Conservation (phyloP, 2,888 invertebrate genomes). For the Hirtodrosophila alboralis region DNA sequence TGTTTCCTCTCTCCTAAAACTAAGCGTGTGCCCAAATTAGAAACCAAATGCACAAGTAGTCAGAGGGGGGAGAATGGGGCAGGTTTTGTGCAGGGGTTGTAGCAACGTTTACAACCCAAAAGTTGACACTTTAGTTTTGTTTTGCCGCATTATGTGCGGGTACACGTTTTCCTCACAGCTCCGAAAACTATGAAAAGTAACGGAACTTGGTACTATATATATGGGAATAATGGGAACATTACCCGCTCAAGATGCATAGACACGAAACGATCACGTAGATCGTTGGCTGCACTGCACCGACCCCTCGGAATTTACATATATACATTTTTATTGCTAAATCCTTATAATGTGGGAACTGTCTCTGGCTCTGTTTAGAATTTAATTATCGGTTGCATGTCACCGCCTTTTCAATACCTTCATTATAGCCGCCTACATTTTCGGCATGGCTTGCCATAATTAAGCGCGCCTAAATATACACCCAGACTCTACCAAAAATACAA, state of each 20-base stretch:
- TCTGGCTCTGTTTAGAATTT: slow-evolving; percentile 46
- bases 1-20: slow-evolving; percentile 31
- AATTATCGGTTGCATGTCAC: slow-evolving; percentile 77
- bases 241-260: slow-evolving; percentile 67
- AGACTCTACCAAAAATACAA: slow-evolving; percentile 40
- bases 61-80: slow-evolving; percentile 10
- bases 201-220: slow-evolving; percentile 41
- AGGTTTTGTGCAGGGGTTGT: slow-evolving; percentile 20
- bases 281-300: slow-evolving; percentile 27
- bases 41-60: slow-evolving; percentile 55
- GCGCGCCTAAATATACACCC: slow-evolving; percentile 73
- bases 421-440: slow-evolving; percentile 43
- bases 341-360: slow-evolving; percentile 68
- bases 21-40: slow-evolving; percentile 77
- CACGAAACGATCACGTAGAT: slow-evolving; percentile 53
- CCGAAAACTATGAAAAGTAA: slow-evolving; percentile 33
- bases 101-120: slow-evolving; percentile 55
- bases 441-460: slow-evolving; percentile 58
- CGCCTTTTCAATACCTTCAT: slow-evolving; percentile 76
- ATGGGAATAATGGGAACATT: slow-evolving; percentile 11
- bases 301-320: slow-evolving; percentile 60
- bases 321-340: slow-evolving; percentile 71
- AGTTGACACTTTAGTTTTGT: slow-evolving; percentile 69
- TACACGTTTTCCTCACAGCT: slow-evolving; percentile 53
- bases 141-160: slow-evolving; percentile 70